phyloP scores from a whole-genome alignment of 2,888 invertebrate species.

The Apotomis capreana region DNA sequence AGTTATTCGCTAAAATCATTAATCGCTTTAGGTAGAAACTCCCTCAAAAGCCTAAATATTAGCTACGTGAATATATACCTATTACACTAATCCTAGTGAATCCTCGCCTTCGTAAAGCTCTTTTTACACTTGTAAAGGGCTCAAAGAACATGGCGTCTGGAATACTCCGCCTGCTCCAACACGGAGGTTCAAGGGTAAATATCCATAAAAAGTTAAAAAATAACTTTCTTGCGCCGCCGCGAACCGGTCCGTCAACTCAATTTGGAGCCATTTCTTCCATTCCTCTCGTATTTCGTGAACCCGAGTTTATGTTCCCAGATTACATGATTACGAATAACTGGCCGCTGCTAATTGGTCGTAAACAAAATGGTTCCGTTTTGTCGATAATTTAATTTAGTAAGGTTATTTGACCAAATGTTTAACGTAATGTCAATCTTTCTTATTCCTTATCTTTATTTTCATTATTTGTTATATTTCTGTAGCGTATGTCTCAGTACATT shows the following conservation, averaged over 20 bases:
- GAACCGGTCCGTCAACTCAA: slow-evolving; percentile 36
- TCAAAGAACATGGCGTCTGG: not conserved
- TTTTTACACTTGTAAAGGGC: not conserved
- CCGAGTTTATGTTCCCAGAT: slow-evolving; percentile 22
- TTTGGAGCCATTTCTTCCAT: slow-evolving; percentile 41
- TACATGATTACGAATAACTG: slow-evolving; percentile 30
- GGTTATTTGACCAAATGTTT: not conserved
- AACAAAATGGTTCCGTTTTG: slow-evolving; percentile 2
- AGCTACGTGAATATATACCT: too few relatives aligned
- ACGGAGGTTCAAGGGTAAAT: slow-evolving; percentile 32
- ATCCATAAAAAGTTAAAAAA: slow-evolving; percentile 39
- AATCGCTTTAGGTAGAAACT: too few relatives aligned
- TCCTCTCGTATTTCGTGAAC: slow-evolving; percentile 35
- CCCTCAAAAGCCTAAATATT: too few relatives aligned
- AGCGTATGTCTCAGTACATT: too few relatives aligned
- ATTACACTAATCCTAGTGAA: too few relatives aligned
- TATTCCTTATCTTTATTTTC: too few relatives aligned
- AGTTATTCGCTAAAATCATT: too few relatives aligned
- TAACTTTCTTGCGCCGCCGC: slow-evolving; percentile 33
- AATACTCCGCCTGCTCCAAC: not conserved
- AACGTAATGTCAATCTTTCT: too few relatives aligned
- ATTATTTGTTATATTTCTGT: too few relatives aligned
- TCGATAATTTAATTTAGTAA: not conserved
- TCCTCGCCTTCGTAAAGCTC: not conserved
- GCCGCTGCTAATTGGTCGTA: slow-evolving; percentile 16